Evolutionary conservation across 2,888 invertebrate genomes (phyloP), one percentile per base, ranked within the genome.

Genomic region (Sycophila texana): DNA sequence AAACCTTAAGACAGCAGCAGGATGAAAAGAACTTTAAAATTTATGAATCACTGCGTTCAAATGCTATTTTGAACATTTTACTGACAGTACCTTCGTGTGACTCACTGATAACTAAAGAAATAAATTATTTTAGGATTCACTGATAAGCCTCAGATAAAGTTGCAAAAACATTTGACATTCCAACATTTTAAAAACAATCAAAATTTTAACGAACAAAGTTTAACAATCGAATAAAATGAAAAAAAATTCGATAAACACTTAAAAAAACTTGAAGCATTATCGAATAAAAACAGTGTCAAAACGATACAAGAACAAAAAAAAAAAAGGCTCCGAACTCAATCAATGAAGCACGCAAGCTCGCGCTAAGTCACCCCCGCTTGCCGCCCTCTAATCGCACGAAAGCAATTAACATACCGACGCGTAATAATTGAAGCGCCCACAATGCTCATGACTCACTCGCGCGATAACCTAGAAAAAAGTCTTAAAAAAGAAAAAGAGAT

Each of bases 301-400:
- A 3, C 39, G 39, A 30, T 1, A 13, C 13, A 18, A 71, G 49
- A 57, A 63, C 10, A 39, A 39, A 63, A 71, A 60, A 57, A 63
- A 18, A 39, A 39, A 63, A 63, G 53, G 3, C 4, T 12, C n/a
- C n/a, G 20, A 26, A 30, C 10, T 20, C 39, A 63, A 58, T 71
- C 70, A 76, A 70, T 63, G 76, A 57, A 65, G 63, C 61, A 57
- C 63, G 76, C 39, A 53, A 63, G 39, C 39, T 39, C 39, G 39
- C 39, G 39, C 39, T 4, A 7, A 39, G 39, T 39, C 39, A 39
- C 39, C 10, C 30, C 39, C 7, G 47, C 63, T 63, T 12, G 39
- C 47, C 47, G 63, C 63, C 30, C 30, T 61, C 63, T 63, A 12
- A 16, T 22, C 63, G 63, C 61, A 16, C 26, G 61, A 30, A 4